phyloP scores from a whole-genome alignment of 2,888 invertebrate genomes.

The Dynastes hyllus region DNA sequence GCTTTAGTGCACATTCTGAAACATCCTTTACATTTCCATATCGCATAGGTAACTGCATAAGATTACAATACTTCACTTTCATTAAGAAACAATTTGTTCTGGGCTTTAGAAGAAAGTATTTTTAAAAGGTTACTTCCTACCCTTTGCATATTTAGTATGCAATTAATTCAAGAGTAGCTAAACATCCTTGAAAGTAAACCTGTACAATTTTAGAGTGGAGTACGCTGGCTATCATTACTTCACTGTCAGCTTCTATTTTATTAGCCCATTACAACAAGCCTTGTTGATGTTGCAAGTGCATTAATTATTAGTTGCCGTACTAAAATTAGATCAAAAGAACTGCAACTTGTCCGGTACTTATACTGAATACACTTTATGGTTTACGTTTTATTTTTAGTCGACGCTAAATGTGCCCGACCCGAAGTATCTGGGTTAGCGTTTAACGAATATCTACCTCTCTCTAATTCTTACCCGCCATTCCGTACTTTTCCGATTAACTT shows the following conservation, averaged over 20 bases:
- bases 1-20: no score
- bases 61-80: no score
- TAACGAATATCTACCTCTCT: slow-evolving; percentile 9
- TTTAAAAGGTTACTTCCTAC: no score
- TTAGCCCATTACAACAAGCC: neutral
- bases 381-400: slow-evolving; percentile 35
- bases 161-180: no score
- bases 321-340: slow-evolving; percentile 42
- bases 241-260: neutral
- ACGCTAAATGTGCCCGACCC: neutral
- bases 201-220: no score
- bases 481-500: slow-evolving; percentile 19
- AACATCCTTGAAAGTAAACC: no score
- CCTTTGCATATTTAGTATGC: no score
- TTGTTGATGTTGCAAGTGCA: slow-evolving; percentile 15
- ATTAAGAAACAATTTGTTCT: no score
- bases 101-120: no score
- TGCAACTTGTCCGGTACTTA: slow-evolving; percentile 15
- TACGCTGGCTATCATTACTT: no score
- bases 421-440: slow-evolving; percentile 42
- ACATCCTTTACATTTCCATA: no score
- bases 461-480: slow-evolving; percentile 27
- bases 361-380: slow-evolving; percentile 16
- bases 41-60: no score
- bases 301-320: slow-evolving; percentile 16